Percentiles rank a stretch among this genome's conserved stretches.
Evolutionary conservation across 2,888 invertebrate species (phyloP).

Genomic region (Drosophila ustulata): DNA sequence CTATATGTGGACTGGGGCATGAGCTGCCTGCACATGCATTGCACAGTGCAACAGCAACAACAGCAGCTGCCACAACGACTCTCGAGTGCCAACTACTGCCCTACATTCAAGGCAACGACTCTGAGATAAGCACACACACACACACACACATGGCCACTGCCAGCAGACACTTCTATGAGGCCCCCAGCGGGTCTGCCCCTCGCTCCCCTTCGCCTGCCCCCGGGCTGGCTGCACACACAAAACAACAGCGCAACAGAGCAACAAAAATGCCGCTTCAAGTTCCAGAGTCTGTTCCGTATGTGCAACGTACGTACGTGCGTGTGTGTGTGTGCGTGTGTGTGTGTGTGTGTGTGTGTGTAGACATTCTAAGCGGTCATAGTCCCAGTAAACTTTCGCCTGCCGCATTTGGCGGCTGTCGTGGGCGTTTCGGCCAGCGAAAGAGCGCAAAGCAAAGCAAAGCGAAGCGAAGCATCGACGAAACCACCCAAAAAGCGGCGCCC

Average conservation of each 20-base stretch:
- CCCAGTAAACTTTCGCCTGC: conserved; percentile 81
- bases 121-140: conserved; percentile 72
- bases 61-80: conserved; percentile 54
- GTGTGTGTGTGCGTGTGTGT: conserved; percentile 26
- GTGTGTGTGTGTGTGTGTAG: conserved; percentile 56
- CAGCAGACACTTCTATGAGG: conserved; percentile 72
- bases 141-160: conserved; percentile 57
- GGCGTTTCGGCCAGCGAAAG: conserved; percentile 38
- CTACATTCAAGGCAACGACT: conserved; percentile 80
- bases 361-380: conserved; percentile 81
- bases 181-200: conserved; percentile 29
- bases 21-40: conserved; percentile 63
- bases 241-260: conserved; percentile 36
- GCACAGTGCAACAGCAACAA: conserved; percentile 45
- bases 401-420: conserved; percentile 57
- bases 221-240: conserved; percentile 7
- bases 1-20: conserved; percentile 55
- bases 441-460: neutral
- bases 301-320: conserved; percentile 13
- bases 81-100: conserved; percentile 79
- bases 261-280: conserved; percentile 71
- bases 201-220: neutral
- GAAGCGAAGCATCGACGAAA: neutral
- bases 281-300: conserved; percentile 71
- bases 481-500: conserved; percentile 10